phyloP scores from a whole-genome alignment of 2,113 vertebrate species.

The Zeus faber region DNA sequence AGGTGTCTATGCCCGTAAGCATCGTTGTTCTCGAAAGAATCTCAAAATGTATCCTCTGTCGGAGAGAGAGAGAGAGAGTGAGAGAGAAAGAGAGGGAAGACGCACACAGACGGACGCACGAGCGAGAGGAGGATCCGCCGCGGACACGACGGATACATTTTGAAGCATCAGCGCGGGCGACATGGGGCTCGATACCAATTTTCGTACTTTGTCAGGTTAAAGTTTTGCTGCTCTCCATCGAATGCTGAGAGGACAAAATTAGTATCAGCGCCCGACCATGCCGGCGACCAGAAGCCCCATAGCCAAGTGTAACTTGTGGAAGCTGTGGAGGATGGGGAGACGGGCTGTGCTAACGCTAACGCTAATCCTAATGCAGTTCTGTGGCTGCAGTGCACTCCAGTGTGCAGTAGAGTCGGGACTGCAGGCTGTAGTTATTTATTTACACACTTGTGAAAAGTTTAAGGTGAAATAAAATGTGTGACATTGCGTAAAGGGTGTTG shows the following conservation, averaged over 20 bases:
- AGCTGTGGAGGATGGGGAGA: conserved; percentile 11
- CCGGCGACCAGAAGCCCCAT: conserved; percentile 84
- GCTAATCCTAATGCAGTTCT: not conserved
- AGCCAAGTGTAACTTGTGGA: conserved; percentile 75
- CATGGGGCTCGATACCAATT: conserved; percentile 89
- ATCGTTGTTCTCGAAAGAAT: conserved; percentile 77
- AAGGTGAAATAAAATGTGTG: too few species aligned
- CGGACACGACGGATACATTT: conserved; percentile 88
- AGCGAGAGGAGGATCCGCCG: conserved; percentile 67
- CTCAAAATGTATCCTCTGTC: conserved; percentile 92
- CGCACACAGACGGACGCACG: conserved; percentile 62
- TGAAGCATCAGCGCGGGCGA: conserved; percentile 89
- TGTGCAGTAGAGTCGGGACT: not conserved
- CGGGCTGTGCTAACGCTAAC: conserved; percentile 7
- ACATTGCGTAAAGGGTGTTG: too few species aligned
- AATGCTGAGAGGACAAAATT: conserved; percentile 85
- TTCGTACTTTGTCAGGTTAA: conserved; percentile 74
- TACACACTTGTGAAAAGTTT: too few species aligned
- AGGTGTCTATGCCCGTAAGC: conserved; percentile 83
- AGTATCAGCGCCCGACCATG: conserved; percentile 82
- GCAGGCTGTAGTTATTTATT: conserved; percentile 14
- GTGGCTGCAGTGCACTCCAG: not conserved
- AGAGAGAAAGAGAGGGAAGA: conserved; percentile 32
- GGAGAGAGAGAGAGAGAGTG: conserved; percentile 65
- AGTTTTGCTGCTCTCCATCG: conserved; percentile 67